These are phyloP conservation scores for Crossaster papposus DNA, from an alignment of 53 echinoderm and acorn worm genomes.

Conservation along the genomic window DNA sequence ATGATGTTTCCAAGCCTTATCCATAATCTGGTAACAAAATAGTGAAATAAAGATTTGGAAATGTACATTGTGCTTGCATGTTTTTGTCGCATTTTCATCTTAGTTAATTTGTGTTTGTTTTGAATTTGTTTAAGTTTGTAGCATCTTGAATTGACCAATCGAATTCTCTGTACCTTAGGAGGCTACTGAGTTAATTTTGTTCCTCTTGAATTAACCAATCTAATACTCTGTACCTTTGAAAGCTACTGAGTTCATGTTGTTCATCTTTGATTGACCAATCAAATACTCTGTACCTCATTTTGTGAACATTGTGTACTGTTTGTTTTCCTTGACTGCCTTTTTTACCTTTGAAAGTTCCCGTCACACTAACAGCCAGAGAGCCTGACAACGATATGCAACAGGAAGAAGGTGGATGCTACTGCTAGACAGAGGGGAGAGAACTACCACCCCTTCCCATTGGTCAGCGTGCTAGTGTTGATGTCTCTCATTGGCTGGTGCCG, in stretches of 20 bases:
- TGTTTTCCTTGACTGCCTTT: slow-evolving; percentile 71
- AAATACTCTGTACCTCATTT: not conserved
- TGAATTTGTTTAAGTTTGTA: not conserved
- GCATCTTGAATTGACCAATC: not conserved
- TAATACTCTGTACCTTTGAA: not conserved
- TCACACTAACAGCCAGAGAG: slow-evolving; percentile 85
- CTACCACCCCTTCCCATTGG: slow-evolving; percentile 31
- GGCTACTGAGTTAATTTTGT: not conserved
- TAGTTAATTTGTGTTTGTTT: not conserved
- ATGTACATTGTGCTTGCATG: not conserved
- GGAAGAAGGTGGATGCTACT: slow-evolving; percentile 91
- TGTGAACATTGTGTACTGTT: not conserved
- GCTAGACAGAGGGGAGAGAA: too few species aligned
- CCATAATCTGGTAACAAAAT: not conserved
- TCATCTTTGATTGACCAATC: too few species aligned
- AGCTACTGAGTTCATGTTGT: too few species aligned
- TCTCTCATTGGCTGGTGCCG: slow-evolving; percentile 61
- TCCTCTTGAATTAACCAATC: not conserved
- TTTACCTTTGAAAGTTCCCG: slow-evolving; percentile 72
- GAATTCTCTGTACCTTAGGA: not conserved
- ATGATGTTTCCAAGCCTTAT: not conserved
- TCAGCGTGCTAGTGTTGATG: slow-evolving; percentile 46
- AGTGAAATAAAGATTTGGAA: not conserved
- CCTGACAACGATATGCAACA: slow-evolving; percentile 84
- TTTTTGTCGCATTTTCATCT: not conserved